Evolutionary conservation across 92 coral and sea anemone genomes (phyloP).

Genomic region (Phenganax marumi): DNA sequence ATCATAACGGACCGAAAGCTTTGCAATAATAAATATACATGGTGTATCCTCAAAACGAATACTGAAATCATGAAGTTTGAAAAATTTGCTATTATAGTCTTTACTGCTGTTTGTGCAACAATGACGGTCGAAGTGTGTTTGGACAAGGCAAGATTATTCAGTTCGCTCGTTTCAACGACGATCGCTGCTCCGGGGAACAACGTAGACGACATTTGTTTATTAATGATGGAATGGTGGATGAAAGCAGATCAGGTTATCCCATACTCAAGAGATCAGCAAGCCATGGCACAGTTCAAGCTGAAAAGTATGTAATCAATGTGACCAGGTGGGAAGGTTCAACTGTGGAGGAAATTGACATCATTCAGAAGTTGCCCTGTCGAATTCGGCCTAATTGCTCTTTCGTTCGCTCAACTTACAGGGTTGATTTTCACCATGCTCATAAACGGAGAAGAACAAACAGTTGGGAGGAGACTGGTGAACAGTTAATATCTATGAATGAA

Average conservation of each 20-base stretch:
- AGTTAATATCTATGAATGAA: constrained; percentile 35
- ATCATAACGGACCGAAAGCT: too few species aligned
- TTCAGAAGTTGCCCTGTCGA: neutral
- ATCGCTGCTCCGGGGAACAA: constrained; percentile 6
- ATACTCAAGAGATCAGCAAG: constrained; percentile 30
- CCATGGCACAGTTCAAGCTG: constrained; percentile 14
- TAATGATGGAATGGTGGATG: constrained; percentile 27
- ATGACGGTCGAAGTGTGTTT: constrained; percentile 64
- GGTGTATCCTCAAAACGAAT: too few species aligned
- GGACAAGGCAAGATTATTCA: constrained; percentile 91
- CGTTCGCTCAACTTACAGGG: neutral
- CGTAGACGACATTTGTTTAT: constrained; percentile 1
- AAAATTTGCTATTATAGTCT: constrained; percentile 51
- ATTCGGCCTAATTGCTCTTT: neutral
- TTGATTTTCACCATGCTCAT: neutral
- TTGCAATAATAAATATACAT: too few species aligned
- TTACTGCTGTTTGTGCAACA: constrained; percentile 84
- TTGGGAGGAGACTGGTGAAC: constrained; percentile 20
- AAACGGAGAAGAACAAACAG: constrained; percentile 40
- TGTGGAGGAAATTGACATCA: too few species aligned
- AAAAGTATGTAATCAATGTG: constrained; percentile 8
- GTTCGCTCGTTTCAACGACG: constrained; percentile 57
- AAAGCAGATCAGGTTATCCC: constrained; percentile 27
- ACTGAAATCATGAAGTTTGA: neutral
- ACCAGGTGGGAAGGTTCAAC: too few species aligned